A percentile compares a stretch with the other conserved stretches of the same genome.
Evolutionary conservation across 2,888 invertebrate genomes (phyloP).

Genomic region (Julus scandinavius): DNA sequence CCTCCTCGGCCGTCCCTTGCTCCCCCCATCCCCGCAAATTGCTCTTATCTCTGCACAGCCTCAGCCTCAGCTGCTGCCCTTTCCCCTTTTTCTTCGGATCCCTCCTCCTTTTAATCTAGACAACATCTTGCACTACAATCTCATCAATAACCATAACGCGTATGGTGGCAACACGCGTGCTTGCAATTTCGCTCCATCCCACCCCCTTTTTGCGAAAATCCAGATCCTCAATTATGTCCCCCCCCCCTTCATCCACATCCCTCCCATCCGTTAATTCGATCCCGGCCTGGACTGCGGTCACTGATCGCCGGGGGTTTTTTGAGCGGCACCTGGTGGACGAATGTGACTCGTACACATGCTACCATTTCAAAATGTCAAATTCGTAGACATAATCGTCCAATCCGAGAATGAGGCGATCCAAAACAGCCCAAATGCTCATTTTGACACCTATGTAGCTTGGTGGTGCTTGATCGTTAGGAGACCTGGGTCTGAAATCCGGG

Average conservation of each 20-base stretch:
- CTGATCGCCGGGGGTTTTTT: background rate
- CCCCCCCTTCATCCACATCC: no score
- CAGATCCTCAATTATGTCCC: slow-evolving; percentile 19
- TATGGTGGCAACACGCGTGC: slow-evolving; percentile 31
- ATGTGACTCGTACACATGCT: background rate
- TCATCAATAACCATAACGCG: slow-evolving; percentile 46
- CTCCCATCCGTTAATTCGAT: background rate
- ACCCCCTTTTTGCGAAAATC: slow-evolving; percentile 1
- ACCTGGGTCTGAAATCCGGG: no score
- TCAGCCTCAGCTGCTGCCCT: slow-evolving; percentile 36
- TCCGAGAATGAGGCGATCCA: no score
- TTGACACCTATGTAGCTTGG: no score
- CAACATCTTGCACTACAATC: slow-evolving; percentile 46
- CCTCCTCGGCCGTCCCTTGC: background rate
- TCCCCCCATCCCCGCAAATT: background rate
- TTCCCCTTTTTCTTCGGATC: slow-evolving; percentile 10
- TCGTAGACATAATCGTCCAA: no score
- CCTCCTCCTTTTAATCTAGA: slow-evolving; percentile 36
- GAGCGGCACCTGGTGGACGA: background rate
- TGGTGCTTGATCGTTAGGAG: no score
- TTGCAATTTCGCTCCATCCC: background rate
- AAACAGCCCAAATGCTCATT: no score
- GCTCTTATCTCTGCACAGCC: background rate
- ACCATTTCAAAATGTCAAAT: no score
- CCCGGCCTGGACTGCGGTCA: background rate